phyloP scores from a whole-genome alignment of 2,888 invertebrate genomes.

The Pterostichus madidus region DNA sequence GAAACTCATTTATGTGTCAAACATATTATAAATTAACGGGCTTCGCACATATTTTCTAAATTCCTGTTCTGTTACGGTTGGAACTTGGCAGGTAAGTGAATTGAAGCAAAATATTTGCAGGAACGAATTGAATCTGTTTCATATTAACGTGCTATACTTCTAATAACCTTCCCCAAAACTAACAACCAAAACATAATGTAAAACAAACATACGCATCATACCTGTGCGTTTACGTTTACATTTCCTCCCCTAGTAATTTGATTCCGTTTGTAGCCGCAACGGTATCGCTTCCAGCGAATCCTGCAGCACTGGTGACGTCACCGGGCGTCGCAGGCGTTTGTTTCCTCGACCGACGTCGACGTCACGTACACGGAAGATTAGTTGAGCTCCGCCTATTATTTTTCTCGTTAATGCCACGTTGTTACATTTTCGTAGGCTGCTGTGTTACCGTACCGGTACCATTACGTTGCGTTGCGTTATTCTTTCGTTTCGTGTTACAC shows the following conservation, averaged over 20 bases:
- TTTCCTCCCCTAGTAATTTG: slow-evolving; percentile 32
- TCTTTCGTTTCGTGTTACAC: slow-evolving; percentile 49
- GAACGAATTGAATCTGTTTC: slow-evolving; percentile 7
- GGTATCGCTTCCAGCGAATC: slow-evolving; percentile 18
- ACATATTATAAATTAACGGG: too few species aligned
- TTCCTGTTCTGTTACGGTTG: too few species aligned
- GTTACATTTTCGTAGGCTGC: slow-evolving; percentile 7
- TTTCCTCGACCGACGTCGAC: slow-evolving; percentile 38
- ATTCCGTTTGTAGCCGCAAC: slow-evolving; percentile 23
- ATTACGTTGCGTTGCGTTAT: slow-evolving; percentile 41
- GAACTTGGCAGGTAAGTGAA: too few species aligned
- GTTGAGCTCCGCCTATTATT: slow-evolving; percentile 60
- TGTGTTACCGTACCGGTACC: slow-evolving; percentile 26
- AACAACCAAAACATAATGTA: slow-evolving; percentile 29
- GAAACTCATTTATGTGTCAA: too few species aligned
- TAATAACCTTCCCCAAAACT: slow-evolving; percentile 31
- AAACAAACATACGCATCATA: slow-evolving; percentile 25
- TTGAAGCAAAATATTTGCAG: neutral
- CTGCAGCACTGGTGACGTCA: neutral
- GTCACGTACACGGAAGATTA: slow-evolving; percentile 53
- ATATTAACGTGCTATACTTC: slow-evolving; percentile 22
- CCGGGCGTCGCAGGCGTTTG: slow-evolving; percentile 25
- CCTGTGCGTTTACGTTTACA: slow-evolving; percentile 38
- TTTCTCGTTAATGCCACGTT: slow-evolving; percentile 59
- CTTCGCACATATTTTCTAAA: too few species aligned